Evolutionary conservation across 2,888 invertebrate species (phyloP), one percentile per base, ranked within the genome.

Genomic region (Parnassius orleans): DNA sequence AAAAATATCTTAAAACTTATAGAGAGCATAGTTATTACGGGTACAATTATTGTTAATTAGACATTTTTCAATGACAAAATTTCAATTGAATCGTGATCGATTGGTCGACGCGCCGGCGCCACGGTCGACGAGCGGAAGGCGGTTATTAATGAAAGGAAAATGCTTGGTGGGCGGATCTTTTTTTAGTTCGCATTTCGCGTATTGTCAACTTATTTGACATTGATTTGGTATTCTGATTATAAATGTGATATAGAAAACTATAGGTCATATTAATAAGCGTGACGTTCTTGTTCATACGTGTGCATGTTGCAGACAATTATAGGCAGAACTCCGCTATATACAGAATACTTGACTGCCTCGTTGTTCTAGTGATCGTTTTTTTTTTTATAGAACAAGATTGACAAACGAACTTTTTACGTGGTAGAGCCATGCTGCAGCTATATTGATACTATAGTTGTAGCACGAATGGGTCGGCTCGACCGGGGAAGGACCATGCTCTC

Each of bases 131-230:
- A 10, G 19, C 46, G 51, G 56, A 61, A 11, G 54, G 10, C 44
- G 10, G 10, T 43, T n/a, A 48, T 53, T 61, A 47, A 57, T 14
- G 43, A 44, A 24, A 54, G 57, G 47, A 42, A 53, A 53, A 53
- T 46, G 15, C 52, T 56, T 44, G 44, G 52, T 52, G 46, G 11
- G 14, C 44, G n/a, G 33, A 42, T 41, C 0, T 14, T 59, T 59
- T 15, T 41, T 53, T 44, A 55, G 53, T 54, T 62, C 50, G 41
- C 57, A 7, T 58, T 51, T 46, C 44, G 54, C 19, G 46, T n/a
- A 11, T 48, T 33, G 55, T 52, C 56, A 60, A 60, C 55, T 56
- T 47, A 56, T 60, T 63, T 59, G 59, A 63, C 56, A 63, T 60
- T 60, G 63, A 63, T 63, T 59, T 53, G 56, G 56, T 59, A 63